These are phyloP conservation scores for Microdon myrmicae DNA, from an alignment of 2,888 invertebrate species.

Conservation along the genomic window DNA sequence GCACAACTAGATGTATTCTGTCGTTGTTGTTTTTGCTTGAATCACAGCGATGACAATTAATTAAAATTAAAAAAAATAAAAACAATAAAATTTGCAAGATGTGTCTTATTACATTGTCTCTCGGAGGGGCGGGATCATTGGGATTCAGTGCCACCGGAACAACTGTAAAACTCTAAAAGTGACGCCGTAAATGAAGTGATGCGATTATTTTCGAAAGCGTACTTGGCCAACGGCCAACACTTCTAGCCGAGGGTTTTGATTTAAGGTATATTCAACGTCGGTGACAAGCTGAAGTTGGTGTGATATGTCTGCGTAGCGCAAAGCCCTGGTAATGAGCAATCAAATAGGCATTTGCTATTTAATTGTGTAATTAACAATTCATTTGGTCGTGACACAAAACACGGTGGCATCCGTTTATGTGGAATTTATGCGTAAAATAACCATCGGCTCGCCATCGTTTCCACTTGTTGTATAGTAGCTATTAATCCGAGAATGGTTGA, in stretches of 20 bases:
- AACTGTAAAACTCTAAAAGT: conserved; percentile 23
- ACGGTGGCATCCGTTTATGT: conserved; percentile 44
- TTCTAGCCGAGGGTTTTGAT: conserved; percentile 45
- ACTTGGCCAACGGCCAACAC: conserved; percentile 38
- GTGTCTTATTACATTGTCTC: conserved; percentile 12
- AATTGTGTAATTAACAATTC: conserved; percentile 53
- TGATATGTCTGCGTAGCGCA: conserved; percentile 28
- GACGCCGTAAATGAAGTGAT: conserved; percentile 12
- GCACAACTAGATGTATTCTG: too few relatives aligned
- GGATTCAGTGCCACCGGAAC: neutral
- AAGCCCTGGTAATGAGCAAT: conserved; percentile 43
- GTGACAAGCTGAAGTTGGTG: conserved; percentile 22
- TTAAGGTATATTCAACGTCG: conserved; percentile 43
- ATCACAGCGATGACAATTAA: conserved; percentile 50
- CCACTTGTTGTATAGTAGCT: conserved; percentile 36
- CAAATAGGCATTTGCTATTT: conserved; percentile 51
- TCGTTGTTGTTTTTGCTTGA: conserved; percentile 38
- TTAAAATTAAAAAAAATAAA: conserved; percentile 22
- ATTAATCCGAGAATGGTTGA: conserved; percentile 1
- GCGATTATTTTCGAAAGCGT: conserved; percentile 30
- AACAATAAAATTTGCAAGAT: conserved; percentile 1
- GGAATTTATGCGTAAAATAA: conserved; percentile 44
- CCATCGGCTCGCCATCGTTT: conserved; percentile 33
- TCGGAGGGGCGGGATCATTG: neutral
- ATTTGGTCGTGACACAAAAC: conserved; percentile 52